phyloP scores from a whole-genome alignment of 2,113 vertebrate genomes.

The Odobenus rosmarus region DNA sequence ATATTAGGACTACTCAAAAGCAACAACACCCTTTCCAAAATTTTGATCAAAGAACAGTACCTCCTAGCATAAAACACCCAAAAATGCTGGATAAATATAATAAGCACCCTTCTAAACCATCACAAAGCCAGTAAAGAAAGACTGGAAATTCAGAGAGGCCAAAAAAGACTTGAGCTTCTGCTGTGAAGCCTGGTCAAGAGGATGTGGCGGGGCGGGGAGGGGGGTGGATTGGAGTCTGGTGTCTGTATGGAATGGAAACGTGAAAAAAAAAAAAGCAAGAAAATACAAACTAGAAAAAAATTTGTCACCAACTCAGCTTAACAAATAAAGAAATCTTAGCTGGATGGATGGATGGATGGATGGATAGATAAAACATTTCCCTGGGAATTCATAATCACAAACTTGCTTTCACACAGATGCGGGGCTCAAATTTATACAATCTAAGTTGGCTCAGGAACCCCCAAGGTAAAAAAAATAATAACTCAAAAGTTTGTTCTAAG shows the following conservation, averaged over 20 bases:
- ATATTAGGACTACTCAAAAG: background rate
- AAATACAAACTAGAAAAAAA: background rate
- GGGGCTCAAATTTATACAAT: constrained; percentile 38
- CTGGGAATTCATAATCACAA: constrained; percentile 1
- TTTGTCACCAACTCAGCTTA: background rate
- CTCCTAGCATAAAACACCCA: background rate
- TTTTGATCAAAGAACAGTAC: background rate
- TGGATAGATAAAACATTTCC: background rate
- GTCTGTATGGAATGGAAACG: background rate
- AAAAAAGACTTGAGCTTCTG: background rate
- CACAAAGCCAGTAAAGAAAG: background rate
- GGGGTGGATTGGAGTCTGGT: background rate
- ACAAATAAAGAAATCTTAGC: constrained; percentile 14
- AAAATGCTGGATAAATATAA: background rate
- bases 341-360: background rate
- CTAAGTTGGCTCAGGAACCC: background rate
- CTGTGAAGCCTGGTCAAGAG: background rate
- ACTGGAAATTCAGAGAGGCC: background rate
- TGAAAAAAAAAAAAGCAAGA: background rate
- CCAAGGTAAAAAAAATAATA: background rate
- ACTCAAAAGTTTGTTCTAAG: constrained; percentile 17
- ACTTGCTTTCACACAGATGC: background rate
- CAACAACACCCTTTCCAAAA: background rate
- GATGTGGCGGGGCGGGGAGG: too few species aligned
- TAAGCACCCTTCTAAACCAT: background rate